These are phyloP conservation scores for Tragulus kanchil DNA, from an alignment of 2,113 vertebrate genomes.

Conservation along the genomic window DNA sequence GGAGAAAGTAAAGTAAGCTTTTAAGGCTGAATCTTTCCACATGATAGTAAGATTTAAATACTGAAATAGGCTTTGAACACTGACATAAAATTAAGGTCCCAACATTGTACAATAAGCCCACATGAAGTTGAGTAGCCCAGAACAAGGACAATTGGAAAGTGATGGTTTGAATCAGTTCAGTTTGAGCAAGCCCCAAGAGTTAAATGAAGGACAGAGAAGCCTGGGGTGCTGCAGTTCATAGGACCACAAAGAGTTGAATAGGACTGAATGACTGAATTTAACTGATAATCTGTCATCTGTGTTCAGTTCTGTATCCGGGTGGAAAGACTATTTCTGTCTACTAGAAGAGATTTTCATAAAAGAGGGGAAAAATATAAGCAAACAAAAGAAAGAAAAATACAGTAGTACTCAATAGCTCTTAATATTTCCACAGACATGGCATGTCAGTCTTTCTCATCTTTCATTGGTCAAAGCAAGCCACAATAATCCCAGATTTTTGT, in stretches of 20 bases:
- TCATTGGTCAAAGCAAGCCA: not conserved
- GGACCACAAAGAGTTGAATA: no score
- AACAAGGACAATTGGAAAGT: not conserved
- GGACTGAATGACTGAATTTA: no score
- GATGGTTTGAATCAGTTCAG: no score
- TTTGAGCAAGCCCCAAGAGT: no score
- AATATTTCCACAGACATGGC: not conserved
- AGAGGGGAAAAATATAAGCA: not conserved
- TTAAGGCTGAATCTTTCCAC: not conserved
- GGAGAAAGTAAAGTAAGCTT: not conserved
- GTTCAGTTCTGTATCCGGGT: not conserved
- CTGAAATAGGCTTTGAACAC: accelerated
- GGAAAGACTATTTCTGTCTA: not conserved
- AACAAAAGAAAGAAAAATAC: not conserved
- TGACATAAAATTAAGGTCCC: not conserved
- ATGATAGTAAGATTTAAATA: not conserved
- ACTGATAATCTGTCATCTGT: not conserved
- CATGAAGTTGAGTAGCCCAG: not conserved
- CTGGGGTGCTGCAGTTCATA: no score
- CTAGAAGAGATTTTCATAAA: not conserved
- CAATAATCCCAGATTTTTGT: not conserved
- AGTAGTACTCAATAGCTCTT: not conserved
- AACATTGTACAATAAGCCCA: not conserved
- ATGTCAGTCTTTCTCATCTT: not conserved
- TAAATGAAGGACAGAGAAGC: no score